phyloP scores from a whole-genome alignment of 1,140 invertebrate genomes.

The Archivesica marissinica region DNA sequence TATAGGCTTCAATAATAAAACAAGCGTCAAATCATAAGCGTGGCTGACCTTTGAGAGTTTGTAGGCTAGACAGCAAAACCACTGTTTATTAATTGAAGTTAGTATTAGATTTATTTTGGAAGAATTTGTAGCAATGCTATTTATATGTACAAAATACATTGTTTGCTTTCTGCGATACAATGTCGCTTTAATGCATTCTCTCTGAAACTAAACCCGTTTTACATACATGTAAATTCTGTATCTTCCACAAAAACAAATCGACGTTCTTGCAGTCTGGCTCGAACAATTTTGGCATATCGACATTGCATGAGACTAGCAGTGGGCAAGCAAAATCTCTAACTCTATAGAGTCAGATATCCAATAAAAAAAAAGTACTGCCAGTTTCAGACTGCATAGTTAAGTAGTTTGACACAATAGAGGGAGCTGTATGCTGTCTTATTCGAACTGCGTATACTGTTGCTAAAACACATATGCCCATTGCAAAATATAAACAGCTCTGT shows the following conservation, averaged over 20 bases:
- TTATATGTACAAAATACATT: too few species aligned
- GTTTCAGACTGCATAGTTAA: slow-evolving; percentile 8
- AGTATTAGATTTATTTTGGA: too few species aligned
- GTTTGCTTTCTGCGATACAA: too few species aligned
- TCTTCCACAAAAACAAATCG: background rate
- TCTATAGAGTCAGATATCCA: background rate
- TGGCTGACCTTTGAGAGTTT: too few species aligned
- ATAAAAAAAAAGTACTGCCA: background rate
- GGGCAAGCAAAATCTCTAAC: background rate
- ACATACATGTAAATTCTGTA: too few species aligned
- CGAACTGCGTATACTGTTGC: slow-evolving; percentile 9
- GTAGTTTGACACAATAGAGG: background rate
- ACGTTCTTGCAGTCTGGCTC: background rate
- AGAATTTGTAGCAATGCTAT: too few species aligned
- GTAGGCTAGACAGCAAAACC: too few species aligned
- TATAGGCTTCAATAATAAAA: too few species aligned
- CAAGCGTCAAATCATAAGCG: too few species aligned
- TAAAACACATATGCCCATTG: background rate
- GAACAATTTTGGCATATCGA: background rate
- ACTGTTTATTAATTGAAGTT: too few species aligned
- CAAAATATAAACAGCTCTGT: background rate
- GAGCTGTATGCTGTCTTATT: background rate
- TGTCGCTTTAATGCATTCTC: too few species aligned
- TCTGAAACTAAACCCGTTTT: too few species aligned
- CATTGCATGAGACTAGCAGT: background rate